Percentiles rank a stretch among this genome's conserved stretches.
Evolutionary conservation across 1,140 invertebrate genomes (phyloP).

Genomic region (Drosophila paulistorum): DNA sequence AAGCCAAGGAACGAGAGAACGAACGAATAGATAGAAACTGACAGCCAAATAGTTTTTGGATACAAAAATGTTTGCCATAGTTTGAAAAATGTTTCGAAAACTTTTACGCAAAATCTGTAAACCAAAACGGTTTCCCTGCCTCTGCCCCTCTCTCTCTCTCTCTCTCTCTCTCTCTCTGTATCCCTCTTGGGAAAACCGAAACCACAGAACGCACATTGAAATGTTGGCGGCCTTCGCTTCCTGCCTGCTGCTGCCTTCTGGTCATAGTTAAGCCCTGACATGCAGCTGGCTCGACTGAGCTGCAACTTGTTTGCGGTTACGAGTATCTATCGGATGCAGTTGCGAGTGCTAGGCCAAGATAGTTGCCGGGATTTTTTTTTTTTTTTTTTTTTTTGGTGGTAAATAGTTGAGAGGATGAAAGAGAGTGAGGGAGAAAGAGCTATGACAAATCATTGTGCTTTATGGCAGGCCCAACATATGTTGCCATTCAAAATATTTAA

Average conservation of each 20-base stretch:
- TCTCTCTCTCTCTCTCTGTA: too few relatives aligned
- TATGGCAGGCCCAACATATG: constrained; percentile 73
- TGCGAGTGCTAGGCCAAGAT: constrained; percentile 43
- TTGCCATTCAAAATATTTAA: constrained; percentile 80
- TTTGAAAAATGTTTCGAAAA: constrained; percentile 70
- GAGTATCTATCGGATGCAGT: constrained; percentile 63
- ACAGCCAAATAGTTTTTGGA: constrained; percentile 74
- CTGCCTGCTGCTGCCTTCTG: constrained; percentile 1
- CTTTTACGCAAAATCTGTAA: constrained; percentile 67
- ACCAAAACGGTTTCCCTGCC: constrained; percentile 7
- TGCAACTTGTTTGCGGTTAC: constrained; percentile 74
- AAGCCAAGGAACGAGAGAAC: not conserved
- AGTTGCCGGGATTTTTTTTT: constrained; percentile 16
- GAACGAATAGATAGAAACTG: constrained; percentile 60
- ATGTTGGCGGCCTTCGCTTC: constrained; percentile 24
- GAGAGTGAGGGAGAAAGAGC: not conserved
- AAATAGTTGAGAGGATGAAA: constrained; percentile 60
- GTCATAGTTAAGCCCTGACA: constrained; percentile 21
- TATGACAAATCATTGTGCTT: constrained; percentile 71
- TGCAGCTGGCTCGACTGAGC: constrained; percentile 57
- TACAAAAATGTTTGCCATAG: constrained; percentile 77
- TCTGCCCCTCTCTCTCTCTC: not conserved
- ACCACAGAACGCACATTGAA: constrained; percentile 72
- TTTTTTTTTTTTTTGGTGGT: constrained; percentile 44
- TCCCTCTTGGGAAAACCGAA: constrained; percentile 1